Conservation (phyloP, 2,797 vertebrate genomes). For the Morus bassanus region DNA sequence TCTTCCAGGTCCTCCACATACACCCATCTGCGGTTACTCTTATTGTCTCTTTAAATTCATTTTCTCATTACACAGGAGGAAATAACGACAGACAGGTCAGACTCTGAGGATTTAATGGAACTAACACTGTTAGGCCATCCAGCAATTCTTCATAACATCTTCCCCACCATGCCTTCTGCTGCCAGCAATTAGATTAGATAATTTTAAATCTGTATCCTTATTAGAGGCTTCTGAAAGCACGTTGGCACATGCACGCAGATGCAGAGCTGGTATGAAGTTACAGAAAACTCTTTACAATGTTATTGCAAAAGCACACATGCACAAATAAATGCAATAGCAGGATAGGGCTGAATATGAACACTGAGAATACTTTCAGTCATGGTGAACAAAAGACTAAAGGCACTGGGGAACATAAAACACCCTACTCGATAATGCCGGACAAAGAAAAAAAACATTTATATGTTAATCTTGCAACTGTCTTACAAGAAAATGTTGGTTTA, state of each 20-base stretch:
- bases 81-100: neutral
- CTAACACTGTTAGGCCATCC: neutral
- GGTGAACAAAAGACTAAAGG: neutral
- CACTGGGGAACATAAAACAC: neutral
- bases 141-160: neutral
- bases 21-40: neutral
- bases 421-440: neutral
- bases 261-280: neutral
- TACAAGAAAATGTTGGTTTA: neutral
- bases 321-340: neutral
- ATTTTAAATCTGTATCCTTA: neutral
- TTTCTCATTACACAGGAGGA: neutral
- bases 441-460: neutral
- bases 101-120: neutral
- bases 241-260: neutral
- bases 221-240: neutral
- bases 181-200: neutral
- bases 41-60: neutral
- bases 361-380: neutral
- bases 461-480: neutral
- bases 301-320: neutral
- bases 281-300: neutral
- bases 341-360: neutral
- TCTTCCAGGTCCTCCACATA: neutral
- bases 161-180: neutral